A percentile compares a stretch with the other conserved stretches of the same genome.
Evolutionary conservation across 2,888 invertebrate species (phyloP).

Genomic region (Allophyes oxyacanthae): DNA sequence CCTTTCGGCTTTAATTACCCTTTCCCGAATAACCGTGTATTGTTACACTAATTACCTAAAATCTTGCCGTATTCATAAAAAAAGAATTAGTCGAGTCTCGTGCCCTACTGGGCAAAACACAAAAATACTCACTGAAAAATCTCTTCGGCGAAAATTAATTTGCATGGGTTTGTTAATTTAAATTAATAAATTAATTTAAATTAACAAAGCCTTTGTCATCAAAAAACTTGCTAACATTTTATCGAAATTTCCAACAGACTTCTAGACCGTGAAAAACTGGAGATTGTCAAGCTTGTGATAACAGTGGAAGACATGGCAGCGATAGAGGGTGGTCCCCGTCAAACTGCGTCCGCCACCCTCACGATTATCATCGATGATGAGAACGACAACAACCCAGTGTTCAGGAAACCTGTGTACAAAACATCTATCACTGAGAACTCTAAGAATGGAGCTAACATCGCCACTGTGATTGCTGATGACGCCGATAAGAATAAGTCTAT

Average conservation of each 20-base stretch:
- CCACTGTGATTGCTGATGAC: constrained; percentile 95
- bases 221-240: too few species aligned
- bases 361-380: constrained; percentile 94
- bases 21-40: too few species aligned
- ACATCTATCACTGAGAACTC: constrained; percentile 96
- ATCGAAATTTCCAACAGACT: constrained; percentile 80
- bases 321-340: constrained; percentile 90
- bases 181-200: too few species aligned
- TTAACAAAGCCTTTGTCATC: too few species aligned
- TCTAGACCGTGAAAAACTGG: constrained; percentile 95
- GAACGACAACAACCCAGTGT: constrained; percentile 97
- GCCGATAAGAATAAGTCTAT: constrained; percentile 96
- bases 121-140: too few species aligned
- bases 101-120: too few species aligned
- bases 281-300: constrained; percentile 93
- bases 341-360: constrained; percentile 93
- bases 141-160: too few species aligned
- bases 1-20: too few species aligned
- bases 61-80: too few species aligned
- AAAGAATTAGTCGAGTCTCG: too few species aligned
- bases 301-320: constrained; percentile 96
- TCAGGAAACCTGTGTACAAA: constrained; percentile 93
- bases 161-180: too few species aligned
- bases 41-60: too few species aligned
- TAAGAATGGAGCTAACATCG: constrained; percentile 94